Percentiles rank a stretch among this genome's conserved stretches.
phyloP scores from a whole-genome alignment of 2,888 invertebrate genomes.

The Tineola bisselliella region DNA sequence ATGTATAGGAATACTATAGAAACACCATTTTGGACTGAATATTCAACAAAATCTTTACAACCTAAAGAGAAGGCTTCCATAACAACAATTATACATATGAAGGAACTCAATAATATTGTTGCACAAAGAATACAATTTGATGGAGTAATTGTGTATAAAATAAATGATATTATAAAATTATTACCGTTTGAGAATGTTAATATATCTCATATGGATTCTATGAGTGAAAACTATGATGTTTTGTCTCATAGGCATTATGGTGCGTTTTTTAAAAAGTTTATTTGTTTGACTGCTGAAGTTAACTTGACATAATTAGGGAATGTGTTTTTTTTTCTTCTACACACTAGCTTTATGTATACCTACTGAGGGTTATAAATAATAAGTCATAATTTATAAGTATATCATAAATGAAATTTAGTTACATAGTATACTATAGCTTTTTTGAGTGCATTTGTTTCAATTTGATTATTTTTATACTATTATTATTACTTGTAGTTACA shows the following conservation, averaged over 20 bases:
- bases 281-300: too few species aligned
- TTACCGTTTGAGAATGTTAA: slow-evolving; percentile 36
- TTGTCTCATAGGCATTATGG: slow-evolving; percentile 26
- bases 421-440: too few species aligned
- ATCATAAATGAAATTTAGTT: too few species aligned
- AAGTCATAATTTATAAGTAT: too few species aligned
- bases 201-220: slow-evolving; percentile 32
- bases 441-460: too few species aligned
- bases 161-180: slow-evolving; percentile 25
- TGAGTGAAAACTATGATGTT: slow-evolving; percentile 39
- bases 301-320: too few species aligned
- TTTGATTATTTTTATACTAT: too few species aligned
- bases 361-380: too few species aligned
- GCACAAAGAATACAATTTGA: slow-evolving; percentile 33
- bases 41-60: slow-evolving; percentile 20
- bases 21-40: slow-evolving; percentile 36
- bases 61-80: slow-evolving; percentile 25
- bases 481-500: too few species aligned
- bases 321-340: too few species aligned
- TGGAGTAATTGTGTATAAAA: slow-evolving; percentile 34
- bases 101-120: slow-evolving; percentile 32
- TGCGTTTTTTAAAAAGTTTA: slow-evolving; percentile 20
- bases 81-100: slow-evolving; percentile 29
- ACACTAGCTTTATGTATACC: too few species aligned
- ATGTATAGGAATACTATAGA: slow-evolving; percentile 25